A percentile compares a stretch with the other conserved stretches of the same genome.
Conservation (phyloP, 2,113 vertebrate species). For the Cnemophilus loriae region DNA sequence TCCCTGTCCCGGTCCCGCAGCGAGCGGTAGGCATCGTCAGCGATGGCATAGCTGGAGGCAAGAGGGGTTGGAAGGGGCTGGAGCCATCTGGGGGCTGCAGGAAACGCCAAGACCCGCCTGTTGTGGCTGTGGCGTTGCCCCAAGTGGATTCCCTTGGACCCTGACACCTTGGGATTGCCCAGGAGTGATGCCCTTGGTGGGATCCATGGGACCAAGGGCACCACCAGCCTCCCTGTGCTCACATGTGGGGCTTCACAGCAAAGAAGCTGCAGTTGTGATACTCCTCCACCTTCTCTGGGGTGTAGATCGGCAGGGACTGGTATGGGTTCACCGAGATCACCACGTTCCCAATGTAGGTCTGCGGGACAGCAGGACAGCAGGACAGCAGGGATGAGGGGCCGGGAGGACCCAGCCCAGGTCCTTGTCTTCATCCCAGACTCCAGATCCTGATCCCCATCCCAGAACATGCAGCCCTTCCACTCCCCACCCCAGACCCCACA, state of each 20-base stretch:
- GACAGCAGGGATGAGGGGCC: rapidly evolving
- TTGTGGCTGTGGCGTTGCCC: not conserved
- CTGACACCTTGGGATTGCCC: rapidly evolving
- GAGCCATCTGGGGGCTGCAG: not conserved
- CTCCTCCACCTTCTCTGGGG: slow-evolving; percentile 64
- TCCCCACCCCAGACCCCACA: not conserved
- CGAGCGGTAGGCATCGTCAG: slow-evolving; percentile 75
- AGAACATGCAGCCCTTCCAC: too few species aligned
- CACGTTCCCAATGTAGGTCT: slow-evolving; percentile 80
- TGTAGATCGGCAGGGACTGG: slow-evolving; percentile 73
- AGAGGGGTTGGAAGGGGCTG: not conserved
- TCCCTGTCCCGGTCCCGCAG: slow-evolving; percentile 71
- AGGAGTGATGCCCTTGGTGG: rapidly evolving
- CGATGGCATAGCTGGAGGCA: slow-evolving; percentile 71
- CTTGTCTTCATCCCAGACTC: not conserved
- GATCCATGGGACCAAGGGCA: rapidly evolving
- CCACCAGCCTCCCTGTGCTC: not conserved
- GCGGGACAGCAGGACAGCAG: not conserved
- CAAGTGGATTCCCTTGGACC: rapidly evolving
- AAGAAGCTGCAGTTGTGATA: slow-evolving; percentile 74
- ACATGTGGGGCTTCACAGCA: slow-evolving; percentile 78
- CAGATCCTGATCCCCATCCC: not conserved
- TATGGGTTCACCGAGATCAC: slow-evolving; percentile 80
- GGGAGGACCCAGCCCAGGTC: not conserved
- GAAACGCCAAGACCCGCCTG: rapidly evolving